Evolutionary conservation across 2,113 vertebrate genomes (phyloP), one percentile per base, ranked within the genome.

Genomic region (Antennarius striatus): DNA sequence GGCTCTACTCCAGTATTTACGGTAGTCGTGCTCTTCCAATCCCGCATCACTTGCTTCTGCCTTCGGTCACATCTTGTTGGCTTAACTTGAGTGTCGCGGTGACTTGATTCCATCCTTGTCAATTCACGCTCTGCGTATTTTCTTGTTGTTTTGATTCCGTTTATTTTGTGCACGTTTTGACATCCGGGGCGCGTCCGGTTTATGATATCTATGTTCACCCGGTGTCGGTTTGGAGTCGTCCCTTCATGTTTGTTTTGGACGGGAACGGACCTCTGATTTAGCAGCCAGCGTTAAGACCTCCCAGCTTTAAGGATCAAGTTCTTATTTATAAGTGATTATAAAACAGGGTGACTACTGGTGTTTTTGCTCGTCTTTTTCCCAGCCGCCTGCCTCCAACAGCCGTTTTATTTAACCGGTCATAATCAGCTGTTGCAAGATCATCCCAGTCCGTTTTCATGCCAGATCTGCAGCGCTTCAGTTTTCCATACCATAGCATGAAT

Each of bases 401-500:
- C 52, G 6, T 13, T 47, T 40, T 4, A 0, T 1, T 42, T 43
- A 0, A 64, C 6, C 68, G 12, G 12, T 65, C 62, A 6, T 64
- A 51, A 81, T 88, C 60, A 75, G 76, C 43, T 68, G 22, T 48
- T 86, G 66, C 30, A 29, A 81, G 83, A 74, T 50, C 10, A 63
- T 79, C 77, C 52, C 81, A 57, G 85, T 83, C 80, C 64, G 89
- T 86, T 86, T 93, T 93, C 90, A 93, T 94, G 93, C 92, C 92
- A 87, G 92, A 93, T 92, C 84, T 93, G 91, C 91, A 93, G 91
- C 93, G 92, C 65, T 92, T 92, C 59, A 93, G 90, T 86, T 93
- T 94, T 73, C 88, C 90, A 57, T 88, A 88, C 84, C 88, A 88
- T 89, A 93, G 91, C 90, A 98, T 98, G 96, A 96, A 96, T 92